A percentile compares a stretch with the other conserved stretches of the same genome.
Evolutionary conservation across 2,888 invertebrate species (phyloP).

Genomic region (Chrysopilus asiliformis): DNA sequence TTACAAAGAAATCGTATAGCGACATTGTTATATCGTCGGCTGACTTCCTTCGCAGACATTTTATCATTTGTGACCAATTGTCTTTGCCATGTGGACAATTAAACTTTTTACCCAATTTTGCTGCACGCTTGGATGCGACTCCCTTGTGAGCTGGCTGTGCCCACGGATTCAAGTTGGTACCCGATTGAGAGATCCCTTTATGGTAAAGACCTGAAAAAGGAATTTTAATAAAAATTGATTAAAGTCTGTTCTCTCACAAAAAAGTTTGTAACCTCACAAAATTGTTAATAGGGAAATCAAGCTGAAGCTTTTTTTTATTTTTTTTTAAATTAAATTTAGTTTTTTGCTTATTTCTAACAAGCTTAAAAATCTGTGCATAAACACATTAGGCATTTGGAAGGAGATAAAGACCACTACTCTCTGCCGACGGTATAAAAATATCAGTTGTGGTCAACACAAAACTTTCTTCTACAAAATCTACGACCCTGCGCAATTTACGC

Average conservation of each 20-base stretch:
- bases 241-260: too few relatives aligned
- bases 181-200: constrained; percentile 61
- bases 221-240: too few relatives aligned
- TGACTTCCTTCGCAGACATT: constrained; percentile 47
- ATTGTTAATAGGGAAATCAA: too few relatives aligned
- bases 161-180: constrained; percentile 55
- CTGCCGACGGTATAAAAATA: neutral
- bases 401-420: neutral
- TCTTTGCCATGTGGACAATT: constrained; percentile 42
- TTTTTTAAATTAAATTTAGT: too few relatives aligned
- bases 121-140: constrained; percentile 44
- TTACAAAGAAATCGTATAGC: constrained; percentile 54
- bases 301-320: too few relatives aligned
- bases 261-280: too few relatives aligned
- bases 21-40: constrained; percentile 51
- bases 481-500: too few relatives aligned
- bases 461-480: too few relatives aligned
- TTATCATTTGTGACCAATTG: constrained; percentile 38
- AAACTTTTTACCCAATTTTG: constrained; percentile 45
- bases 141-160: constrained; percentile 47
- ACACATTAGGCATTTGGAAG: too few relatives aligned
- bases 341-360: too few relatives aligned
- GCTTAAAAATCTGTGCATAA: too few relatives aligned
- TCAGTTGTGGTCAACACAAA: too few relatives aligned
- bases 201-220: constrained; percentile 48